phyloP scores from a whole-genome alignment of 2,113 vertebrate species.

The Takifugu flavidus region DNA sequence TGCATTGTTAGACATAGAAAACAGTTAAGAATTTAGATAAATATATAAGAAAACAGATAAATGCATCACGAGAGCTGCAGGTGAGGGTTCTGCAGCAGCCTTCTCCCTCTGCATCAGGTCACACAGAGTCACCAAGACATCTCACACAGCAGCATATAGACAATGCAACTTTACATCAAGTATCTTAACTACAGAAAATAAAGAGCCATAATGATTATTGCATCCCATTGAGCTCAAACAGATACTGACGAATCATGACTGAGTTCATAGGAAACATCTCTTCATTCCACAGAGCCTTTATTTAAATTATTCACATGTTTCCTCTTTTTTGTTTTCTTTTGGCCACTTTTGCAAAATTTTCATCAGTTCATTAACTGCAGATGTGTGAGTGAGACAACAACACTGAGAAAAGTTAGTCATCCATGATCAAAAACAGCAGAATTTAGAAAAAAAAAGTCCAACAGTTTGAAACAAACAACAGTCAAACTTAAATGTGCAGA shows the following conservation, averaged over 20 bases:
- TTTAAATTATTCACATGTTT: slow-evolving; percentile 30
- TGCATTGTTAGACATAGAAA: background rate
- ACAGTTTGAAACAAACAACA: background rate
- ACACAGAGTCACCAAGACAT: background rate
- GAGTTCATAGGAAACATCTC: slow-evolving; percentile 21
- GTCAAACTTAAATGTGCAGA: background rate
- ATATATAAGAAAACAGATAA: background rate
- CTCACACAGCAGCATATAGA: background rate
- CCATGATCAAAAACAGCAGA: slow-evolving; percentile 49
- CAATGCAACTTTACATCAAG: background rate
- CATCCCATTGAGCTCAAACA: background rate
- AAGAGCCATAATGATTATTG: no score
- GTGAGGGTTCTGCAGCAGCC: slow-evolving; percentile 1
- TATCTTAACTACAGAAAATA: background rate
- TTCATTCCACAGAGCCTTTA: slow-evolving; percentile 22
- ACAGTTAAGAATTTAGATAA: background rate
- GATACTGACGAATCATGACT: background rate
- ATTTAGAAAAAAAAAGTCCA: slow-evolving; percentile 12
- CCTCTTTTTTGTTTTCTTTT: slow-evolving; percentile 47
- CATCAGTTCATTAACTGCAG: slow-evolving; percentile 60
- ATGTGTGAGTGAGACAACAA: slow-evolving; percentile 59
- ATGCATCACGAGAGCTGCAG: slow-evolving; percentile 4
- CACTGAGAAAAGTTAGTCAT: slow-evolving; percentile 35
- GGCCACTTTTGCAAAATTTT: background rate
- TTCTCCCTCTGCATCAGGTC: background rate